Evolutionary conservation across 1,140 invertebrate species (phyloP).

Genomic region (Papilio aristodemus): DNA sequence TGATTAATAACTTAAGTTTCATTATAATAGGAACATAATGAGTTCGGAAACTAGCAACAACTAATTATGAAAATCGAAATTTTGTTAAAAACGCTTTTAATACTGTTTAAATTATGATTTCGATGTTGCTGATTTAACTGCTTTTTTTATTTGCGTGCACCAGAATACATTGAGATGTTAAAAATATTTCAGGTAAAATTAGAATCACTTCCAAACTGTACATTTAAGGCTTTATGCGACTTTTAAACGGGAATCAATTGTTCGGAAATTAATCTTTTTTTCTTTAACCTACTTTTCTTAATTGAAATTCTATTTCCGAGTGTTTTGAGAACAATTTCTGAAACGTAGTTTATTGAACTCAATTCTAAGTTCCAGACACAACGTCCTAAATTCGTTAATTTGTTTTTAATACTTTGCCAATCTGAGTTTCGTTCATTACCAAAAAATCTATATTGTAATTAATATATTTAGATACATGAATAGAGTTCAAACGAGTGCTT

Average conservation of each 20-base stretch:
- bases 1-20: constrained; percentile 6
- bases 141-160: not conserved
- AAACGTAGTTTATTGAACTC: not conserved
- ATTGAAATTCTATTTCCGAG: constrained; percentile 6
- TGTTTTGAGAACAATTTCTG: not conserved
- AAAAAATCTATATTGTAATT: not conserved
- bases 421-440: not conserved
- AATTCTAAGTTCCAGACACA: not conserved
- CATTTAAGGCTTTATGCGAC: not conserved
- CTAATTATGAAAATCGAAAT: no score
- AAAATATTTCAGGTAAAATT: not conserved
- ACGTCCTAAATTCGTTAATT: not conserved
- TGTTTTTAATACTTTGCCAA: not conserved
- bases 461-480: no score
- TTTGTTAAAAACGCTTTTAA: no score
- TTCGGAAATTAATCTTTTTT: not conserved
- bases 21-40: not conserved
- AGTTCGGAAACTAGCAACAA: no score
- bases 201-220: constrained; percentile 5
- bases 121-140: not conserved
- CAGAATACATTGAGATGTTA: not conserved
- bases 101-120: no score
- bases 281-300: constrained; percentile 11
- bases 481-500: no score
- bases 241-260: constrained; percentile 5